Conservation (phyloP, 1,140 invertebrate genomes). For the Ceratoteleas bidentatus region DNA sequence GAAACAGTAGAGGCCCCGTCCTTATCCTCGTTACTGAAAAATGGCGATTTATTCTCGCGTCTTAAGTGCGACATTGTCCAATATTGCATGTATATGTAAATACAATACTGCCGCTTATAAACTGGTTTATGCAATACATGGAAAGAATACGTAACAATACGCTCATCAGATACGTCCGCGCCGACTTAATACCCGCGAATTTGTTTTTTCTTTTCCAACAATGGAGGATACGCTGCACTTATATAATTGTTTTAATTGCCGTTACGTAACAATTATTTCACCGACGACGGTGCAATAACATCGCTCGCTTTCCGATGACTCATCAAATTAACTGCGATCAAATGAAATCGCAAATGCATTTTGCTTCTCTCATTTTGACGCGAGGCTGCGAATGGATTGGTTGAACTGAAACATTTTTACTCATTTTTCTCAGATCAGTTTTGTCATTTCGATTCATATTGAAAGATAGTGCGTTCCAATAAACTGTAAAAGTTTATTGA, state of each 20-base stretch:
- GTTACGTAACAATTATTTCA: conserved; percentile 58
- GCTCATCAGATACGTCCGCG: conserved; percentile 8
- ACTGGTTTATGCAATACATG: conserved; percentile 53
- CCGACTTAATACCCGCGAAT: conserved; percentile 28
- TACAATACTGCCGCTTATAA: conserved; percentile 32
- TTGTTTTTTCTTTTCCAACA: conserved; percentile 47
- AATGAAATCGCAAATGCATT: neutral
- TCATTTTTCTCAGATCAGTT: no score
- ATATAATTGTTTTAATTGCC: conserved; percentile 53
- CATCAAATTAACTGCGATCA: neutral
- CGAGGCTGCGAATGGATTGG: no score
- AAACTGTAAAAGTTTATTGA: no score
- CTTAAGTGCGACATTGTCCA: conserved; percentile 51
- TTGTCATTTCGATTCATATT: no score
- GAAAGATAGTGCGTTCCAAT: no score
- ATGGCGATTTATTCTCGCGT: conserved; percentile 51
- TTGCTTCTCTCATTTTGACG: neutral
- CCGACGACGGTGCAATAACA: conserved; percentile 51
- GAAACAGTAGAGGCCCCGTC: conserved; percentile 55
- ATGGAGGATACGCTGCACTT: conserved; percentile 29
- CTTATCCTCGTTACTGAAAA: conserved; percentile 65
- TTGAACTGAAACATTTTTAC: neutral
- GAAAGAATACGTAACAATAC: conserved; percentile 47
- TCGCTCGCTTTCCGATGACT: conserved; percentile 31
- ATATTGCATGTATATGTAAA: conserved; percentile 40